Conservation (phyloP, 2,113 vertebrate genomes). For the Eptesicus fuscus region DNA sequence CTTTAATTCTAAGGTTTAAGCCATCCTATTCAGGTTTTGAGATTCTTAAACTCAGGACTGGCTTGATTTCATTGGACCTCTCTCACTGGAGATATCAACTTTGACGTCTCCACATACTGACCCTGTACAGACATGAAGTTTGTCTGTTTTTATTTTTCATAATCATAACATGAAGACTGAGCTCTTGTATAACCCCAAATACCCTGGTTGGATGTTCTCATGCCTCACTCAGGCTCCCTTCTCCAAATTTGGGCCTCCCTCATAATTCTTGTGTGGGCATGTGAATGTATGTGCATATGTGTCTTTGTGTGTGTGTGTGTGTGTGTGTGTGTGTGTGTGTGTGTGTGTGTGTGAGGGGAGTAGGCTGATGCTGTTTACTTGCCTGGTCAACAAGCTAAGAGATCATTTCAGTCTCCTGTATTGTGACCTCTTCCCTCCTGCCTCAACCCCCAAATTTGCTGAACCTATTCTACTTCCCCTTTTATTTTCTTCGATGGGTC, state of each 20-base stretch:
- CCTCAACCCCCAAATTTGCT: not conserved
- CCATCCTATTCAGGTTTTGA: not conserved
- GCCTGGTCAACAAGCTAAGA: not conserved
- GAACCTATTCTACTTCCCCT: not conserved
- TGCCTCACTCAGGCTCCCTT: not conserved
- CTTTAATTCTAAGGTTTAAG: slow-evolving; percentile 8
- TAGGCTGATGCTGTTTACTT: not conserved
- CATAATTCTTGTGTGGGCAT: not conserved
- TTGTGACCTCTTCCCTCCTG: not conserved
- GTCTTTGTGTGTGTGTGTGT: too few relatives aligned
- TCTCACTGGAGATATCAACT: not conserved
- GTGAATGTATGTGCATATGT: not conserved
- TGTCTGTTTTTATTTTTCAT: slow-evolving; percentile 4
- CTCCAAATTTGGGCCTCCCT: not conserved
- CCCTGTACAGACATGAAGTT: not conserved
- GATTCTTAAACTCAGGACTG: not conserved
- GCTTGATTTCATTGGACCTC: not conserved
- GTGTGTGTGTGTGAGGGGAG: not conserved
- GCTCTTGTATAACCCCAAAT: not conserved
- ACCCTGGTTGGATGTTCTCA: not conserved
- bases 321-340: not conserved
- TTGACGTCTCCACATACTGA: not conserved
- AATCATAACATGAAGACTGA: not conserved
- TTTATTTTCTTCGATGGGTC: not conserved
- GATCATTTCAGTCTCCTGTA: not conserved